These are phyloP conservation scores for Lycaena phlaeas DNA, from an alignment of 2,888 invertebrate genomes.

Conservation along the genomic window DNA sequence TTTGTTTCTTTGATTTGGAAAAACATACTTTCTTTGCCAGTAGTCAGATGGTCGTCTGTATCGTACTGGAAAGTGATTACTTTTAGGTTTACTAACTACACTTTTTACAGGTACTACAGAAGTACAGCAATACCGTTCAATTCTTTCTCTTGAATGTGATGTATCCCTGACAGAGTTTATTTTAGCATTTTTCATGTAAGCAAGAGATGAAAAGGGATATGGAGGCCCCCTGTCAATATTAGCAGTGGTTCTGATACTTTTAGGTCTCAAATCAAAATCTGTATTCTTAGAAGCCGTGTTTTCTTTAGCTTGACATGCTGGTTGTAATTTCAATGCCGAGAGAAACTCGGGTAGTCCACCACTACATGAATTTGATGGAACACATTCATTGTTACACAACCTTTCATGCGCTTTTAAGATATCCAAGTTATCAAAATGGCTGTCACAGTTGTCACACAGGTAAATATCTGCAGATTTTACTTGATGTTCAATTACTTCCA, in stretches of 20 bases:
- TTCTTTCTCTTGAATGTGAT: constrained; percentile 47
- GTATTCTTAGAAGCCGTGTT: constrained; percentile 17
- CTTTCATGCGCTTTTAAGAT: constrained; percentile 54
- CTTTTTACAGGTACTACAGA: constrained; percentile 38
- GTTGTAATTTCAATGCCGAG: constrained; percentile 47
- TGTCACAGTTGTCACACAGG: constrained; percentile 83
- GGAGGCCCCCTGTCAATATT: constrained; percentile 54
- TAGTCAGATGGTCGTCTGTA: constrained; percentile 61
- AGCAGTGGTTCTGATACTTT: constrained; percentile 41
- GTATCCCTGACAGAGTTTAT: constrained; percentile 40
- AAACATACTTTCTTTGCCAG: constrained; percentile 54
- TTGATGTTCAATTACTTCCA: constrained; percentile 56
- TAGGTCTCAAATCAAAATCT: constrained; percentile 34
- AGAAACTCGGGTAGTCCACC: constrained; percentile 51
- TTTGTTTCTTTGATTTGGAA: constrained; percentile 56
- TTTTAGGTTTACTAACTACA: constrained; percentile 48
- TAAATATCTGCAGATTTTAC: constrained; percentile 79
- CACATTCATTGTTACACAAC: constrained; percentile 50
- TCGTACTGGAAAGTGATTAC: constrained; percentile 50
- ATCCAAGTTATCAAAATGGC: constrained; percentile 74
- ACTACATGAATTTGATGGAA: constrained; percentile 31
- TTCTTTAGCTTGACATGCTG: constrained; percentile 27
- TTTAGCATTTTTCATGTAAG: constrained; percentile 52
- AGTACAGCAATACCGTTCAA: constrained; percentile 59
- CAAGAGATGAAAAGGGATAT: constrained; percentile 64